Conservation (phyloP, 2,797 vertebrate species). For the Rhyacichthys aspro region DNA sequence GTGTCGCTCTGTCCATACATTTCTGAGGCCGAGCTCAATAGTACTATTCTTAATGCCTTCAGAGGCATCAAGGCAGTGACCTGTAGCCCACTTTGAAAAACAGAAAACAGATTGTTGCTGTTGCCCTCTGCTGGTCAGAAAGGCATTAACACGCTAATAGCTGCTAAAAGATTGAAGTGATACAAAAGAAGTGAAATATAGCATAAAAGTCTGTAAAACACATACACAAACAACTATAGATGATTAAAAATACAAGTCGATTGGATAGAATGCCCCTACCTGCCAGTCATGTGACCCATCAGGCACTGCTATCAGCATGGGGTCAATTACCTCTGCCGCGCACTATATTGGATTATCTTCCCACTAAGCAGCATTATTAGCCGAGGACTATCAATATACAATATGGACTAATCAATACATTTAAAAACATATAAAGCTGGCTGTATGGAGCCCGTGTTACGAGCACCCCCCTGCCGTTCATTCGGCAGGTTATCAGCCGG, state of each 20-base stretch:
- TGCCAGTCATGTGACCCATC: slow-evolving; percentile 39
- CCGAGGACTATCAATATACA: slow-evolving; percentile 52
- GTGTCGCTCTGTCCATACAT: slow-evolving; percentile 13
- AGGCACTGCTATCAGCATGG: slow-evolving; percentile 53
- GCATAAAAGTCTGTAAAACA: neutral
- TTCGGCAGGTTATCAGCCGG: slow-evolving; percentile 38
- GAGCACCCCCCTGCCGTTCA: neutral
- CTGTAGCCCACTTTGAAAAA: slow-evolving; percentile 61
- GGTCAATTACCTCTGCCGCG: slow-evolving; percentile 57
- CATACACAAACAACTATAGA: too few species aligned
- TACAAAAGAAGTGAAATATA: neutral
- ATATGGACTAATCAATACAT: slow-evolving; percentile 59
- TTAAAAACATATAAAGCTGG: slow-evolving; percentile 7
- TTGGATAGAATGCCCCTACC: slow-evolving; percentile 4
- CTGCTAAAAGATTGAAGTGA: neutral
- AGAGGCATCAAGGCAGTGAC: slow-evolving; percentile 55
- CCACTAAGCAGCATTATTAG: slow-evolving; percentile 57
- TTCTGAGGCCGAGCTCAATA: slow-evolving; percentile 27
- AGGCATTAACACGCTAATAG: slow-evolving; percentile 23
- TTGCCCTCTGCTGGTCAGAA: slow-evolving; percentile 72
- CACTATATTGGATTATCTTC: slow-evolving; percentile 61
- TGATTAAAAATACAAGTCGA: slow-evolving; percentile 4
- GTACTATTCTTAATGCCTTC: slow-evolving; percentile 47
- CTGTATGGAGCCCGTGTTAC: slow-evolving; percentile 6
- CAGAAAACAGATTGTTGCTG: slow-evolving; percentile 43